Conservation (phyloP, 1,140 invertebrate species). For the Vollenhovia emeryi region DNA sequence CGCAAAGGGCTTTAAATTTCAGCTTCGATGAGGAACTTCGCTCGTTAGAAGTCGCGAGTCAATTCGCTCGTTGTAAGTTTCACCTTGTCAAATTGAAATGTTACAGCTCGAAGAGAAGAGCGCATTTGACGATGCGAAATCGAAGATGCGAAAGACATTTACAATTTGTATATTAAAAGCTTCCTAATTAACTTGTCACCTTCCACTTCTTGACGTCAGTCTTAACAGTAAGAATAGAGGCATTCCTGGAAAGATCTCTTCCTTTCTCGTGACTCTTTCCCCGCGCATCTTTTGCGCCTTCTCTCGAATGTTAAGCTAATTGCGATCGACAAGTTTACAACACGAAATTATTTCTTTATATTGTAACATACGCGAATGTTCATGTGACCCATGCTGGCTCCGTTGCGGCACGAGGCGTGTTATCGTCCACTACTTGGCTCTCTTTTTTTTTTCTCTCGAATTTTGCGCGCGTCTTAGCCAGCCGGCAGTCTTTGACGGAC, state of each 20-base stretch:
- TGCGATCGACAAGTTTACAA: neutral
- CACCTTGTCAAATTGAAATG: neutral
- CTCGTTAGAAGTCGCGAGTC: too few species aligned
- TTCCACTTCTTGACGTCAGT: neutral
- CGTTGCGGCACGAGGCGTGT: neutral
- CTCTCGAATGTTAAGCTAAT: neutral
- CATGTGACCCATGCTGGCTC: slow-evolving; percentile 37
- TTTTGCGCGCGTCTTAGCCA: slow-evolving; percentile 89
- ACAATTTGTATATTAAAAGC: neutral
- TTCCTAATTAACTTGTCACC: neutral
- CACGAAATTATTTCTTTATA: neutral
- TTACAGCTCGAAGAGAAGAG: neutral
- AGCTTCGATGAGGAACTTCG: too few species aligned
- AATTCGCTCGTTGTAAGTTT: neutral
- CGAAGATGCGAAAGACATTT: neutral
- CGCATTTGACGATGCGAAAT: neutral
- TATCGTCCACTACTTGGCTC: neutral
- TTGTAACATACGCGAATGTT: slow-evolving; percentile 43
- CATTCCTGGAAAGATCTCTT: neutral
- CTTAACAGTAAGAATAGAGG: neutral
- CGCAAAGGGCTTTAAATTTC: neutral
- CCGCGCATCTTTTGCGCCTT: neutral
- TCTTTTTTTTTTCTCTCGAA: slow-evolving; percentile 30
- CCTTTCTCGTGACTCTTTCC: neutral
- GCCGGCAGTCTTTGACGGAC: slow-evolving; percentile 93